These are phyloP conservation scores for Hippoglossus hippoglossus DNA, from an alignment of 2,797 vertebrate species.

Conservation along the genomic window DNA sequence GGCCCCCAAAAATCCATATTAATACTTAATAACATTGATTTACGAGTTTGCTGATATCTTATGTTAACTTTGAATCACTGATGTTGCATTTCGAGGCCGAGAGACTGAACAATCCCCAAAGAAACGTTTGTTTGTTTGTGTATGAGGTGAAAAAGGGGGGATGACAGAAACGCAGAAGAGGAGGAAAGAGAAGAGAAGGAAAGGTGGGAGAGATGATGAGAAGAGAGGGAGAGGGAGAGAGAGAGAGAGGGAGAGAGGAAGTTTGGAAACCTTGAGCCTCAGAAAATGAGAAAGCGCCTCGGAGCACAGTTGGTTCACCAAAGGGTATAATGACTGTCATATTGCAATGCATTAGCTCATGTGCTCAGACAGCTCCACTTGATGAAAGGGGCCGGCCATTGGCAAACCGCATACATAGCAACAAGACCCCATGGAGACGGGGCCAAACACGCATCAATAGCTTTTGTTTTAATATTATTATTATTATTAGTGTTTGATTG, in stretches of 20 bases:
- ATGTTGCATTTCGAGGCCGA: no score
- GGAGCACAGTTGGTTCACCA: slow-evolving; percentile 66
- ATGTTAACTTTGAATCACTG: no score
- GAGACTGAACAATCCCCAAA: slow-evolving; percentile 23
- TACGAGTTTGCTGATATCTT: slow-evolving; percentile 8
- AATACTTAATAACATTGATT: not conserved
- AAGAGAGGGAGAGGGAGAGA: slow-evolving; percentile 23
- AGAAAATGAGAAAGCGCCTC: slow-evolving; percentile 38
- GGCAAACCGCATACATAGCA: slow-evolving; percentile 66
- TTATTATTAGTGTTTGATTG: slow-evolving; percentile 44
- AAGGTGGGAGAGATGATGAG: not conserved
- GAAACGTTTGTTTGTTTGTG: slow-evolving; percentile 36
- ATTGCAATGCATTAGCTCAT: slow-evolving; percentile 74
- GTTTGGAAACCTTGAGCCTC: slow-evolving; percentile 45
- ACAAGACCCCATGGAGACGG: slow-evolving; percentile 65
- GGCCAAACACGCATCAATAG: slow-evolving; percentile 59
- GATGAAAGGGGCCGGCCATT: slow-evolving; percentile 69
- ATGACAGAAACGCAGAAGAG: slow-evolving; percentile 11
- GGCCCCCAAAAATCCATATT: no score
- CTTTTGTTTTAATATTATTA: slow-evolving; percentile 39
- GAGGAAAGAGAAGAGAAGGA: slow-evolving; percentile 6
- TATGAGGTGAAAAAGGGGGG: slow-evolving; percentile 25
- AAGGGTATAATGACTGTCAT: slow-evolving; percentile 73
- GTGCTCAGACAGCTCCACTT: slow-evolving; percentile 60
- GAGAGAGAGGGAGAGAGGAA: slow-evolving; percentile 23